Base-by-base conservation (phyloP, 2,888 invertebrate species). In the Cephalotes varians region DNA sequence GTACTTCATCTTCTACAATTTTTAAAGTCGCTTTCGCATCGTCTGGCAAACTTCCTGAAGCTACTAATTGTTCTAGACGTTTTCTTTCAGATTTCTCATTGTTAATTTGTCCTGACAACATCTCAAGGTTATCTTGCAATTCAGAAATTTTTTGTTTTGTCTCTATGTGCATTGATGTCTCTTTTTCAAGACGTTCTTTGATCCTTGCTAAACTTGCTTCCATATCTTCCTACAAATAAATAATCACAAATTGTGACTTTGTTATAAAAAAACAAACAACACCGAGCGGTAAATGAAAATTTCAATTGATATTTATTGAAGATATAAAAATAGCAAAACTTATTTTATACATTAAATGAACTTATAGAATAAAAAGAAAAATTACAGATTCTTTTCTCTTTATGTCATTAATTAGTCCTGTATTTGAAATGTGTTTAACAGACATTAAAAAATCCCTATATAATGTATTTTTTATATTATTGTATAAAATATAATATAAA, bases 11-110 rank as follows among this genome's bases (percentile, higher is more conserved):
- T 0, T 94, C 94, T 5, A 93, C 94, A 54, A 94, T 93, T 85
- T 94, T 94, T n/a, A 94, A 90, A 21, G 94, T 93, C 3, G 94
- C 98, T 96, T 98, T 99, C 37, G 98, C 98, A 94, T 99, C 99
- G 93, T 99, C 98, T 9, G 98, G 98, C 93, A 98, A 96, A 95
- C 98, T 98, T 87, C 98, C 98, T 90, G 98, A 98, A 89, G 97
- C 98, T 87, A 98, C 98, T 90, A 98, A 96, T 91, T 98, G 97
- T 94, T 98, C 98, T 85, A 98, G 95, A 82, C 98, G 96, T 86
- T 96, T 96, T 81, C 98, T 95, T 93, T 98, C 98, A 28, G 97
- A 96, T 90, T 98, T 96, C 93, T 98, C 98, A 92, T 97, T 97
- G 86, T 96, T 96, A 37, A 98, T 94, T 95, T 96, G 96, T 37